A percentile compares a stretch with the other conserved stretches of the same genome.
phyloP scores from a whole-genome alignment of 2,113 vertebrate genomes.

The Corvus cornix region DNA sequence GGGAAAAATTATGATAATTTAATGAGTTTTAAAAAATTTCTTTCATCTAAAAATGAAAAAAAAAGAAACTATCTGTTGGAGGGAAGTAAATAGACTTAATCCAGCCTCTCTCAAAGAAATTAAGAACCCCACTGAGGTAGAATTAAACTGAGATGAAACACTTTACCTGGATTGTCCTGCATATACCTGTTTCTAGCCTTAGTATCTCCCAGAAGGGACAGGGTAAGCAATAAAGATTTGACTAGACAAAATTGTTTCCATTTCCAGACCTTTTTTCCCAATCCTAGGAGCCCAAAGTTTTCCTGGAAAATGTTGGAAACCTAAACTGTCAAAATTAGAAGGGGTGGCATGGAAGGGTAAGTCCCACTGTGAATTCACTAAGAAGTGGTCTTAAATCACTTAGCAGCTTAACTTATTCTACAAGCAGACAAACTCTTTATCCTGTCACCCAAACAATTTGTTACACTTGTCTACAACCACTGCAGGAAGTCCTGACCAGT shows the following conservation, averaged over 20 bases:
- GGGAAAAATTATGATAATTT: not conserved
- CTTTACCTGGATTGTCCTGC: not conserved
- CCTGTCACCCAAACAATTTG: not conserved
- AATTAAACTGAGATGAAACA: not conserved
- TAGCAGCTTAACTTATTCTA: not conserved
- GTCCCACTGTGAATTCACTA: not conserved
- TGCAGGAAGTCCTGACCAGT: not conserved
- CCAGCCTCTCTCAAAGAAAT: not conserved
- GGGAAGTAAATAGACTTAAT: not conserved
- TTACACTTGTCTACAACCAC: not conserved
- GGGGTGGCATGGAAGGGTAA: not conserved
- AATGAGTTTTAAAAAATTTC: not conserved
- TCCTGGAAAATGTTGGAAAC: not conserved
- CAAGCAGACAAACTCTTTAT: not conserved
- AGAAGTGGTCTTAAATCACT: not conserved
- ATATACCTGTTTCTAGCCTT: not conserved
- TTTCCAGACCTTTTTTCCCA: not conserved
- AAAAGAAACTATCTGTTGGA: not conserved
- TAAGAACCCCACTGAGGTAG: not conserved
- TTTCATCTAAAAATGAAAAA: not conserved
- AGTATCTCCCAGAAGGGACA: not conserved
- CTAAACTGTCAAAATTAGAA: not conserved
- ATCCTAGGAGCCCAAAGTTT: not conserved
- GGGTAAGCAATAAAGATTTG: not conserved
- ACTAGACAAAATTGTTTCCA: not conserved